These are phyloP conservation scores for Podabrus alpinus DNA, from an alignment of 2,888 invertebrate species.

Conservation along the genomic window DNA sequence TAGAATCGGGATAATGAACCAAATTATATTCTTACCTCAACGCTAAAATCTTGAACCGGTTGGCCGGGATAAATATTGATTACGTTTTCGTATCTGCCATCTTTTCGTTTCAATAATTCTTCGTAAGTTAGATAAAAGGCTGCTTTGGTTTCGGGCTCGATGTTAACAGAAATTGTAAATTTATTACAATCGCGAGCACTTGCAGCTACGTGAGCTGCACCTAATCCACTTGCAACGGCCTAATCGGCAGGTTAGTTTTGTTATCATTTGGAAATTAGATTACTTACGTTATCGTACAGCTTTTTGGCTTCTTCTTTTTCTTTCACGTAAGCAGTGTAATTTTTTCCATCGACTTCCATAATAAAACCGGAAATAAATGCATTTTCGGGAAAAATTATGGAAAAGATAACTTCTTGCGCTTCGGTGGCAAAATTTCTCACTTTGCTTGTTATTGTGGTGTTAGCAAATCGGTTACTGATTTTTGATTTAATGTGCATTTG, in stretches of 20 bases:
- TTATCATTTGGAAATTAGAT: slow-evolving; percentile 12
- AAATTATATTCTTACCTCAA: slow-evolving; percentile 51
- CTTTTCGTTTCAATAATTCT: slow-evolving; percentile 66
- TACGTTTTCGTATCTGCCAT: slow-evolving; percentile 69
- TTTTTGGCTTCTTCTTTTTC: slow-evolving; percentile 65
- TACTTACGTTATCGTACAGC: slow-evolving; percentile 50
- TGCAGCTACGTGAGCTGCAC: slow-evolving; percentile 65
- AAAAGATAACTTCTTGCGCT: slow-evolving; percentile 68
- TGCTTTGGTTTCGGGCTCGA: slow-evolving; percentile 65
- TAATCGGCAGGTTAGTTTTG: slow-evolving; percentile 35
- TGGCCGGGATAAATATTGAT: slow-evolving; percentile 72
- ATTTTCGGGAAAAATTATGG: slow-evolving; percentile 54
- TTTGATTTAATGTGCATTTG: slow-evolving; percentile 66
- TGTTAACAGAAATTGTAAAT: slow-evolving; percentile 70
- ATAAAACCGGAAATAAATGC: no score
- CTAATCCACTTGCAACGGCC: slow-evolving; percentile 62
- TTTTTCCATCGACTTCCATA: no score
- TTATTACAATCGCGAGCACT: slow-evolving; percentile 72
- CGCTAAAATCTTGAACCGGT: slow-evolving; percentile 65
- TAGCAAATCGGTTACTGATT: slow-evolving; percentile 68
- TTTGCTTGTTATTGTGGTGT: slow-evolving; percentile 60
- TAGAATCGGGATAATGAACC: background rate
- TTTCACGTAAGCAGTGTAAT: no score
- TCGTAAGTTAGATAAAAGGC: slow-evolving; percentile 75
- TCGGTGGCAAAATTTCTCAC: slow-evolving; percentile 54